A percentile compares a stretch with the other conserved stretches of the same genome.
phyloP scores from a whole-genome alignment of 1,140 invertebrate genomes.

The Potamilus streckersoni region DNA sequence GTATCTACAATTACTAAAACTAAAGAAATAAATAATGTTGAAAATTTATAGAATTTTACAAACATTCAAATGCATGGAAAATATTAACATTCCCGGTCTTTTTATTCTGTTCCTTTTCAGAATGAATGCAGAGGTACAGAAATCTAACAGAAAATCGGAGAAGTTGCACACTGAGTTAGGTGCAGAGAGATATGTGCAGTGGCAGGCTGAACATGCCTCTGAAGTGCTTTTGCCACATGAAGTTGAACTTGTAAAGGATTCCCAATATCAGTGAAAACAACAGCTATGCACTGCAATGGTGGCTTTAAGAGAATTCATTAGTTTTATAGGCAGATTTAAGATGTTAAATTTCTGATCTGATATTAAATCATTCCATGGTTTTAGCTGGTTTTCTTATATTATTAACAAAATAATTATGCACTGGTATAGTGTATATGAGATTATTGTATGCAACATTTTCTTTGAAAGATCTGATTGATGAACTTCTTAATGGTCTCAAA shows the following conservation, averaged over 20 bases:
- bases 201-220: constrained; percentile 57
- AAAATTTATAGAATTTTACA: not conserved
- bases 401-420: no score
- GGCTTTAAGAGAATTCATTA: no score
- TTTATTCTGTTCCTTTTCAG: constrained; percentile 29
- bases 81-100: not conserved
- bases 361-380: no score
- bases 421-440: no score
- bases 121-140: constrained; percentile 58
- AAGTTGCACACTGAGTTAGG: constrained; percentile 53
- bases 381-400: no score
- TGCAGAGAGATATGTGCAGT: constrained; percentile 38
- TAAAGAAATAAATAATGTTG: not conserved
- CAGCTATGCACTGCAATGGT: no score
- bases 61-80: not conserved
- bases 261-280: constrained; percentile 15
- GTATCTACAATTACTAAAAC: not conserved
- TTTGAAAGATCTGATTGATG: no score
- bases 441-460: no score
- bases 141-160: constrained; percentile 54
- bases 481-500: no score
- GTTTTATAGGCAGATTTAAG: no score
- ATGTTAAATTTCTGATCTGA: no score
- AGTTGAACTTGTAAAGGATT: constrained; percentile 16
- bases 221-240: constrained; percentile 46